Evolutionary conservation across 2,113 vertebrate species (phyloP).

Genomic region (Sceloporus tristichus): DNA sequence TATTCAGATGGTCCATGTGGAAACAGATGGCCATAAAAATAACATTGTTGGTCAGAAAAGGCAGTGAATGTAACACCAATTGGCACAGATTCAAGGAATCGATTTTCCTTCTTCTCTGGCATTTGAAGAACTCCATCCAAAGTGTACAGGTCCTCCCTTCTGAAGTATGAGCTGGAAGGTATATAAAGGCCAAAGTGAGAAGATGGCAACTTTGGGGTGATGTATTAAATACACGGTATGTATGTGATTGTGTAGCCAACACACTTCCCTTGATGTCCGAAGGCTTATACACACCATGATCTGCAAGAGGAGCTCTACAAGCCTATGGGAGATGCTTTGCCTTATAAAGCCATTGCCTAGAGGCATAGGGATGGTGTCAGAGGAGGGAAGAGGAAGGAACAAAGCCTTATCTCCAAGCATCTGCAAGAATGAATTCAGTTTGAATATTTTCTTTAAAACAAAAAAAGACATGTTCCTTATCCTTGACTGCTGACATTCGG

Average conservation of each 20-base stretch:
- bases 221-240: not conserved
- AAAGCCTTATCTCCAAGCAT: not conserved
- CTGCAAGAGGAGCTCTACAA: accelerated
- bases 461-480: not conserved
- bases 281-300: not conserved
- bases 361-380: not conserved
- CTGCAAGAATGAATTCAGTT: constrained; percentile 8
- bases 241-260: not conserved
- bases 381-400: not conserved
- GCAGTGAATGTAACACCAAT: not conserved
- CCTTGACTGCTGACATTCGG: not conserved
- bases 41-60: not conserved
- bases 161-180: constrained; percentile 37
- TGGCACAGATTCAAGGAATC: not conserved
- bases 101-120: accelerated
- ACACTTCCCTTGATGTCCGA: not conserved
- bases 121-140: constrained; percentile 25
- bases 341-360: not conserved
- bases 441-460: not conserved
- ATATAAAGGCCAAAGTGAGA: constrained; percentile 38
- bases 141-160: constrained; percentile 8
- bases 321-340: constrained; percentile 10
- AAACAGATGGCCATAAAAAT: not conserved
- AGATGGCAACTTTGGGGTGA: not conserved
- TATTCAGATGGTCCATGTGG: not conserved